Percentiles rank a stretch among this genome's conserved stretches.
These are phyloP conservation scores for Loriculus beryllinus DNA, from an alignment of 2,797 vertebrate species.

Conservation along the genomic window DNA sequence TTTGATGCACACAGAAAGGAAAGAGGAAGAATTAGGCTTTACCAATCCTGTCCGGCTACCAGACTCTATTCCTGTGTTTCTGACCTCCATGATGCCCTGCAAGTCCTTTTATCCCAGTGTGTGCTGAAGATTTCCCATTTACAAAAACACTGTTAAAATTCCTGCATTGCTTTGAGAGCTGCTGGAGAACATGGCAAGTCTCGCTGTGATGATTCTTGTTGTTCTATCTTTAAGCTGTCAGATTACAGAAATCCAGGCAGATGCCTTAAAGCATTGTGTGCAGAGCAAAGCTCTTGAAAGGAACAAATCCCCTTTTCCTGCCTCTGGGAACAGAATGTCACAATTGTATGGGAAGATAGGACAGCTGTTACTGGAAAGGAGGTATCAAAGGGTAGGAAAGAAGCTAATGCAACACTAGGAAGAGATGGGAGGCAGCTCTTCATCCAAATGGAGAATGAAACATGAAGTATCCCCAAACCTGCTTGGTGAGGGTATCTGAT, in stretches of 20 bases:
- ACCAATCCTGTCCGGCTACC: background rate
- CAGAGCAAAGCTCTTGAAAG: conserved; percentile 17
- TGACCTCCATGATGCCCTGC: background rate
- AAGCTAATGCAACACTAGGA: background rate
- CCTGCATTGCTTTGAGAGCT: background rate
- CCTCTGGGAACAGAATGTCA: background rate
- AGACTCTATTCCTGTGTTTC: background rate
- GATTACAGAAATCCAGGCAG: conserved; percentile 24
- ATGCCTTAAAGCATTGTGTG: conserved; percentile 3
- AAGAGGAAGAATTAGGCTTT: background rate
- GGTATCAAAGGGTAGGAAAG: background rate
- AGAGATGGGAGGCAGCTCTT: background rate
- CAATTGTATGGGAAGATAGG: background rate
- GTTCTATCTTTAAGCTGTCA: conserved; percentile 10
- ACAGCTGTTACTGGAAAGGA: background rate
- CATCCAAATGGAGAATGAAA: background rate
- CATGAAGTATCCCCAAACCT: background rate
- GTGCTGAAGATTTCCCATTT: background rate
- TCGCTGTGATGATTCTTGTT: background rate
- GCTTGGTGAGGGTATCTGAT: background rate
- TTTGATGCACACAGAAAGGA: background rate
- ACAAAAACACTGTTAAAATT: background rate
- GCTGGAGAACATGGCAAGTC: background rate
- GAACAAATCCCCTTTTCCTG: background rate
- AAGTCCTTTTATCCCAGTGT: background rate